Base-by-base conservation (phyloP, 2,888 invertebrate genomes). In the Limenitis camilla region DNA sequence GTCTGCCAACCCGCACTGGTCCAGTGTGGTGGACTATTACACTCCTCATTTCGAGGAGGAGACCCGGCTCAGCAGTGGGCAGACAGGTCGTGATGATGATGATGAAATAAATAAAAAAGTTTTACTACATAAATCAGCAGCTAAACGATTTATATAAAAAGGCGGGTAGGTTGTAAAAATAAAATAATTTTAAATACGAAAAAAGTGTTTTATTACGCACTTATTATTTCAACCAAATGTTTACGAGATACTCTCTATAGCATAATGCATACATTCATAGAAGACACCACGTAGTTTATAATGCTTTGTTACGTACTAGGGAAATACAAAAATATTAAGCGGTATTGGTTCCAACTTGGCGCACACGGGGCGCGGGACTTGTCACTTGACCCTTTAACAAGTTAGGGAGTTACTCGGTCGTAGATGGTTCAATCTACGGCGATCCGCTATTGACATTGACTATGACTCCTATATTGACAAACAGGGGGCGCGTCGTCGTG, bases 261-360 rank as follows among this genome's bases (percentile, higher is more conserved):
- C 85, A 79, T 82, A 81, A 78, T 78, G 81, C 79, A 75, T 85
- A 84, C 84, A 83, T 81, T 82, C 78, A 73, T 75, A 81, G 76
- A 80, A 79, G 81, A 83, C 81, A 81, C 77, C 83, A 81, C 78
- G 72, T 55, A 73, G 72, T 70, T 66, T 71, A 76, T 71, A 72
- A 78, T 76, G 77, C 71, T 68, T 73, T 75, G 69, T 82, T 84
- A 85, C 72, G 73, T 74, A 74, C 85, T 86, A 86, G 73, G 82
- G 80, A 83, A 85, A 85, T 87, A 86, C 86, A 87, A 87, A 87
- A 87, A 86, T 87, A 86, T 84, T 78, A 87, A 87, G 87, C 86
- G 78, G 81, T 76, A 78, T 77, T 70, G 76, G 72, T 77, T 74
- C 80, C 76, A 78, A 71, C 66, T 71, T 76, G 74, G 76, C 78